Evolutionary conservation across 2,113 vertebrate genomes (phyloP), one percentile per base, ranked within the genome.

Genomic region (Crocuta crocuta): DNA sequence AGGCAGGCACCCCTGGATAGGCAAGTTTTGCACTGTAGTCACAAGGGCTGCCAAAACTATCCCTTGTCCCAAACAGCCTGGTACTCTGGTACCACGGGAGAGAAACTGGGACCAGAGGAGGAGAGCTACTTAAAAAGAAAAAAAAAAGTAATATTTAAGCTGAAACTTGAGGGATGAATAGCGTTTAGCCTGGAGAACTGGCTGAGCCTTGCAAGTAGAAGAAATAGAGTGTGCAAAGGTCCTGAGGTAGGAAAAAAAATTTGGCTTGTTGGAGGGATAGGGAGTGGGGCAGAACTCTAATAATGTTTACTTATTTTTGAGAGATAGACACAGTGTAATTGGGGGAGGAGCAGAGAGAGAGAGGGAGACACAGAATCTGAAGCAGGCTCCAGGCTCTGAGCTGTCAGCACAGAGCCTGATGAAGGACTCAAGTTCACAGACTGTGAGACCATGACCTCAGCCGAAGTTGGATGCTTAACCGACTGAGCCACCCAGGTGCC

Each of bases 101-200:
- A 85, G 84, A 94, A 73, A 80, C 0, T 84, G n/a, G 65, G 50
- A 84, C 31, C 66, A 17, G 19, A 24, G 50, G 21, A 89, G 17
- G 78, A 89, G 16, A 28, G 26, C 33, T 63, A 48, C 33, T 55
- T 96, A 2, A 19, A 58, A 58, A 55, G 19, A 53, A 55, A 83
- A 89, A 61, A 58, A 89, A 61, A 61, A 3, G 21, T 24, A 61
- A 61, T 61, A 61, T 23, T 61, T 61, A 61, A 61, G 13, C 45
- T 86, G 50, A 95, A 95, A 94, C 11, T 79, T 96, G 39, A 73
- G 93, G 83, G 53, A 48, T 31, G 26, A 76, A 85, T 26, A 85
- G 45, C 35, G 58, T 10, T 85, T 91, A 82, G 35, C n/a, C 33
- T 83, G 21, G 28, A 13, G 74, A 48, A 84, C 39, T 48, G 50